These are phyloP conservation scores for Semotilus atromaculatus DNA, from an alignment of 2,797 vertebrate species.

Conservation along the genomic window DNA sequence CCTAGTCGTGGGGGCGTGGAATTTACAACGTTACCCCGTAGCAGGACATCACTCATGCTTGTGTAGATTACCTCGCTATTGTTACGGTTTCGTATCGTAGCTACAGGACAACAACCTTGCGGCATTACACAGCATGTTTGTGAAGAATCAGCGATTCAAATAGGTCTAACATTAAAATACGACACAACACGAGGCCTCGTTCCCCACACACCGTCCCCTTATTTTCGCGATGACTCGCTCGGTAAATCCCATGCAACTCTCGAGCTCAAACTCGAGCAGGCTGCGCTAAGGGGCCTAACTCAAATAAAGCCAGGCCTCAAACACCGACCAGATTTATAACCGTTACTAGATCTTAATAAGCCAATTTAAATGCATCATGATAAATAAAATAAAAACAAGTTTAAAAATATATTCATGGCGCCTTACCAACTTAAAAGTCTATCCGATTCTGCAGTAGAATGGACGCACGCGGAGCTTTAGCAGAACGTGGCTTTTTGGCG, in stretches of 20 bases:
- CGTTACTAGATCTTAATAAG: not conserved
- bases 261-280: conserved; percentile 45
- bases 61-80: conserved; percentile 12
- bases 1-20: conserved; percentile 8
- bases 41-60: not conserved
- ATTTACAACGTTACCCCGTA: not conserved
- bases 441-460: conserved; percentile 10
- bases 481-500: conserved; percentile 36
- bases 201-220: conserved; percentile 33
- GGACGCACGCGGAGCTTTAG: conserved; percentile 2
- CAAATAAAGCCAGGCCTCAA: conserved; percentile 18
- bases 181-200: conserved; percentile 25
- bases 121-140: not conserved
- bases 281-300: conserved; percentile 19
- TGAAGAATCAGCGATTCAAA: not conserved
- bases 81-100: conserved; percentile 21
- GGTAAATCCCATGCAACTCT: conserved; percentile 20
- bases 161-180: not conserved
- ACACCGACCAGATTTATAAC: not conserved
- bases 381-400: not conserved
- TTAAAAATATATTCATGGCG: not conserved
- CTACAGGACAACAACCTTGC: conserved; percentile 13
- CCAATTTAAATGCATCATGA: not conserved
- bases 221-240: conserved; percentile 38
- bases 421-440: conserved; percentile 49